Conservation (phyloP, 37 sponge, comb jelly and placozoan species). For the Amphimedon queenslandica region DNA sequence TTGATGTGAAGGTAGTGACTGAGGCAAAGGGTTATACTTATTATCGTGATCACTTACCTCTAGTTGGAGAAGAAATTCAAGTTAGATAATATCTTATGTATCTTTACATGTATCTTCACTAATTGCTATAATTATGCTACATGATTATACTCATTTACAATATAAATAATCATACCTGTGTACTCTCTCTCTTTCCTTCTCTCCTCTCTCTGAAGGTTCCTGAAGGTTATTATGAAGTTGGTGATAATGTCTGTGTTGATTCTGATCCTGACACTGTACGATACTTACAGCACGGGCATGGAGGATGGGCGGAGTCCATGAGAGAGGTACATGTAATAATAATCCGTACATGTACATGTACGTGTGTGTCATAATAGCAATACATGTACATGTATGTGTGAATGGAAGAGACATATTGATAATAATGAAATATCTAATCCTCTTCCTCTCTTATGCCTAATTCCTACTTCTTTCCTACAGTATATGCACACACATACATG, state of each 20-base stretch:
- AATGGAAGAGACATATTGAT: background rate
- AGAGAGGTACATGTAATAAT: slow-evolving; percentile 60
- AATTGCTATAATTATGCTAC: too few relatives aligned
- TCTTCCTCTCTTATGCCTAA: too few relatives aligned
- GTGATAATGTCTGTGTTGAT: slow-evolving; percentile 60
- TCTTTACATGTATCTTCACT: too few relatives aligned
- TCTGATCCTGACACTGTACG: slow-evolving; percentile 42
- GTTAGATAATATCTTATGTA: too few relatives aligned
- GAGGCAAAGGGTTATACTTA: slow-evolving; percentile 64
- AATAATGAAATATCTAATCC: background rate
- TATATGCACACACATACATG: too few relatives aligned
- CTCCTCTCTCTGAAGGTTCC: background rate
- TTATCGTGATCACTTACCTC: slow-evolving; percentile 78
- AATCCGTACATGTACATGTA: too few relatives aligned
- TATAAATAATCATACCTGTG: too few relatives aligned
- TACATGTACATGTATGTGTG: too few relatives aligned
- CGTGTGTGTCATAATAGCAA: too few relatives aligned
- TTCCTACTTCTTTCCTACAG: too few relatives aligned
- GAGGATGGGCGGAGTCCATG: slow-evolving; percentile 84
- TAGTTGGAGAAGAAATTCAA: slow-evolving; percentile 58
- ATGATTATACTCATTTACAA: too few relatives aligned
- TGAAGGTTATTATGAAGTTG: slow-evolving; percentile 20
- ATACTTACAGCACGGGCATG: slow-evolving; percentile 67
- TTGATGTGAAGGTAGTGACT: slow-evolving; percentile 63
- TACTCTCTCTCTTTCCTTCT: background rate